A percentile compares a stretch with the other conserved stretches of the same genome.
Conservation (phyloP, 2,113 vertebrate species). For the Taurulus bubalis region DNA sequence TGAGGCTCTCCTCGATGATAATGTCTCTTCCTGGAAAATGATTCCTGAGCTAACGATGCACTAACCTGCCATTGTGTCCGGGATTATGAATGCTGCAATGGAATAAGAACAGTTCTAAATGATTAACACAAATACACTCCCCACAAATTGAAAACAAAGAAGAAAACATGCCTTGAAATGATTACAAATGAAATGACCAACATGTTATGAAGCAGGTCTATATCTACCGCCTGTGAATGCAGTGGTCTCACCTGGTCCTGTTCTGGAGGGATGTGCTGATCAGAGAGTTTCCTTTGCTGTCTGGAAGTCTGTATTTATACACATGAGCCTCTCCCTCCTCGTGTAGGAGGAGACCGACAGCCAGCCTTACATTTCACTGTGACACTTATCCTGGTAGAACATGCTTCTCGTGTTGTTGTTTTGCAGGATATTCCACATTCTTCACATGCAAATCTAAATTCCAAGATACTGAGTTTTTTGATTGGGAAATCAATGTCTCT, state of each 20-base stretch:
- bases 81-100: slow-evolving; percentile 24
- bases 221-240: not conserved
- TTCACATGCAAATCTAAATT: not conserved
- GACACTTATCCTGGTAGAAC: not conserved
- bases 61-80: slow-evolving; percentile 64
- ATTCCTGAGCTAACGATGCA: not conserved
- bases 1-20: not conserved
- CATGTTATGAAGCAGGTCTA: not conserved
- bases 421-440: not conserved
- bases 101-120: slow-evolving; percentile 21
- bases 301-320: slow-evolving; percentile 40
- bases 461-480: not conserved
- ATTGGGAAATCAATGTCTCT: not conserved
- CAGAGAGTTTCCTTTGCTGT: not conserved
- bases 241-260: slow-evolving; percentile 26
- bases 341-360: slow-evolving; percentile 54
- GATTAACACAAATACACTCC: not conserved
- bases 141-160: not conserved
- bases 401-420: not conserved
- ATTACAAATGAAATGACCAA: not conserved
- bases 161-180: not conserved
- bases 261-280: not conserved
- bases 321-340: not conserved
- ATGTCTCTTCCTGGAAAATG: not conserved
- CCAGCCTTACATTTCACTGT: not conserved